Evolutionary conservation across 2,113 vertebrate genomes (phyloP), one percentile per base, ranked within the genome.

Genomic region (Macroglossus sobrinus): DNA sequence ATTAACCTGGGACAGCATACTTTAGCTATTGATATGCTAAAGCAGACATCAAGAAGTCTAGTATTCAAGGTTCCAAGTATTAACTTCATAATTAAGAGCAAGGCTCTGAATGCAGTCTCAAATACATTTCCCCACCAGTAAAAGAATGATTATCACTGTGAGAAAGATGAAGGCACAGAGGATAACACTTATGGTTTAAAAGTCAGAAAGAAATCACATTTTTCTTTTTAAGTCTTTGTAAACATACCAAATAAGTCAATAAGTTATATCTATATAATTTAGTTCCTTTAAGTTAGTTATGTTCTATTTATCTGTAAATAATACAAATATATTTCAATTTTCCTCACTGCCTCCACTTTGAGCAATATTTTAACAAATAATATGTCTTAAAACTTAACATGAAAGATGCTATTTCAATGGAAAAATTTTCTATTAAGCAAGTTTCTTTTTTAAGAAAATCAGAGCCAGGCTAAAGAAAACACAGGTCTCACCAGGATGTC

Each of bases 401-500:
- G 11, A 26, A 81, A 93, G 16, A 94, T 76, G 28, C 5, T 85
- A 93, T 47, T 90, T 95, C 66, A 96, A 72, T 14, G 76, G 22
- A 80, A 95, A 96, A 94, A 11, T 64, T 15, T 96, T 57, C 75
- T 84, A 78, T 40, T 80, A 90, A 94, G 35, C 45, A 80, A 85
- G 69, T 95, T 96, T 91, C 22, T 93, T 92, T 88, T 74, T 2
- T 19, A 91, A 76, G 55, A 81, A 89, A 47, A 93, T 84, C 12
- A 89, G 38, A 87, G 35, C 28, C 45, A 95, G 59, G 15, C 9
- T 81, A 92, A 71, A 81, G 28, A 87, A 26, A 91, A 91, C 47
- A 95, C n/a, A 89, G 30, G 55, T 53, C 98, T 98, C 97, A 99
- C 99, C 99, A 94, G 99, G 99, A 98, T 99, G 99, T 66, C 99